A percentile compares a stretch with the other conserved stretches of the same genome.
These are phyloP conservation scores for Tenthredo mesomela DNA, from an alignment of 2,888 invertebrate species.

Conservation along the genomic window DNA sequence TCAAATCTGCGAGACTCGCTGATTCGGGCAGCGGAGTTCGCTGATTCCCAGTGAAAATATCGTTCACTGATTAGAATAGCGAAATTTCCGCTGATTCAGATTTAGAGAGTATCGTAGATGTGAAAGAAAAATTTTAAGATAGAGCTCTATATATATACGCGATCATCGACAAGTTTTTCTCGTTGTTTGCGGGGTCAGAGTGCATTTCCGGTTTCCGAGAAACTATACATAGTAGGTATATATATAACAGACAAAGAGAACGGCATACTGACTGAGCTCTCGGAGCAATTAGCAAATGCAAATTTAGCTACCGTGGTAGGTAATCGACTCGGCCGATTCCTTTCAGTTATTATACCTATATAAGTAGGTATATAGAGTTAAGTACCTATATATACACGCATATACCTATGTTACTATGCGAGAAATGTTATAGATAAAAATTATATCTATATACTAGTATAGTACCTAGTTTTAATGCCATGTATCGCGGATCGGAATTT, in stretches of 20 bases:
- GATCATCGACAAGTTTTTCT: neutral
- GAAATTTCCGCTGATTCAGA: too few species aligned
- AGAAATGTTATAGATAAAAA: neutral
- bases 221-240: too few species aligned
- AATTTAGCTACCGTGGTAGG: neutral
- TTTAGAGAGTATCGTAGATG: too few species aligned
- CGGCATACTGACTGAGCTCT: neutral
- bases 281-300: conserved; percentile 19
- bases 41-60: too few species aligned
- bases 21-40: too few species aligned
- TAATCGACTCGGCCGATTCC: neutral
- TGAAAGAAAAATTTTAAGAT: too few species aligned
- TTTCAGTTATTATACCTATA: neutral
- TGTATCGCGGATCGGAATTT: conserved; percentile 41
- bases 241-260: neutral
- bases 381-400: neutral
- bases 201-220: conserved; percentile 32
- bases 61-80: too few species aligned
- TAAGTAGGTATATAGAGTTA: neutral
- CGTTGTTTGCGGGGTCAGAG: neutral
- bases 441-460: neutral
- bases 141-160: too few species aligned
- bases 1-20: too few species aligned
- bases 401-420: neutral
- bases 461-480: neutral